These are phyloP conservation scores for Stegodyphus mimosarum DNA, from an alignment of 1,140 invertebrate genomes.

Conservation along the genomic window DNA sequence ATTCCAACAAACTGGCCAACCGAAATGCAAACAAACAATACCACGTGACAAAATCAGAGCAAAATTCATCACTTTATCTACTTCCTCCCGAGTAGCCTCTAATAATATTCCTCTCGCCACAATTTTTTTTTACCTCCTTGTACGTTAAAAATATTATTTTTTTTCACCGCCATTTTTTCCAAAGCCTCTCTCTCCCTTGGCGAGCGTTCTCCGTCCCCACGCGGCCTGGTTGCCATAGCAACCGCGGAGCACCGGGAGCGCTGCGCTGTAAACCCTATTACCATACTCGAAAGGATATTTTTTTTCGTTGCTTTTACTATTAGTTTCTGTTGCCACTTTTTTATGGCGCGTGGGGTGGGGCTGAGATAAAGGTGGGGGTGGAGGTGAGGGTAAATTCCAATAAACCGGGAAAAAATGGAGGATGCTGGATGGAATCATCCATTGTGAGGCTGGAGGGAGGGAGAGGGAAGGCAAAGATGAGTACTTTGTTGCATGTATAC, in stretches of 20 bases:
- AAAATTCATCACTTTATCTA: conserved; percentile 35
- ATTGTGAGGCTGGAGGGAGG: conserved; percentile 4
- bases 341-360: conserved; percentile 37
- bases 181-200: not conserved
- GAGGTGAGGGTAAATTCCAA: conserved; percentile 12
- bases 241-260: conserved; percentile 24
- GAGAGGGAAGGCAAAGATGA: not conserved
- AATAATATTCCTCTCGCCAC: conserved; percentile 43
- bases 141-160: conserved; percentile 4
- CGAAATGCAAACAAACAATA: conserved; percentile 31
- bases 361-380: not conserved
- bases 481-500: no score
- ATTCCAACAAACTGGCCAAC: conserved; percentile 15
- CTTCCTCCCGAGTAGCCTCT: not conserved
- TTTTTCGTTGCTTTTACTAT: not conserved
- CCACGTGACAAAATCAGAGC: conserved; percentile 48
- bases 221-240: conserved; percentile 12
- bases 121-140: conserved; percentile 6
- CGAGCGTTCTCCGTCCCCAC: conserved; percentile 37
- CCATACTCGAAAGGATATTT: conserved; percentile 36
- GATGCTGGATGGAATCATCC: conserved; percentile 18
- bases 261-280: conserved; percentile 45
- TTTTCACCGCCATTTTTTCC: conserved; percentile 36
- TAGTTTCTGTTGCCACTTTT: conserved; percentile 24
- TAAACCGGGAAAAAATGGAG: conserved; percentile 21